Conservation (phyloP, 2,888 invertebrate species). For the Rutpela maculata region DNA sequence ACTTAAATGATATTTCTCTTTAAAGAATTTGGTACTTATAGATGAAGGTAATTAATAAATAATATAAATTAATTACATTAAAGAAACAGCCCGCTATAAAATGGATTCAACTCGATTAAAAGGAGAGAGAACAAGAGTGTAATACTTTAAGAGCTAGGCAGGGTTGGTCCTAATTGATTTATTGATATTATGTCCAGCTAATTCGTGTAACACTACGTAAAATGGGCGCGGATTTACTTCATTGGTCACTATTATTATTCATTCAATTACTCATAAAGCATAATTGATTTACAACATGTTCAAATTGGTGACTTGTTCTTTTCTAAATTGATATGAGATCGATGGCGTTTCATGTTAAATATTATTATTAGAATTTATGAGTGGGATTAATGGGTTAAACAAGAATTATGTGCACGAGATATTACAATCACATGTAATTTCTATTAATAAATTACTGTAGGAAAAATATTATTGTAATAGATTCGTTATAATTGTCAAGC, state of each 20-base stretch:
- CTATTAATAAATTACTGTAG: conserved; percentile 18
- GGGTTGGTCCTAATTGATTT: conserved; percentile 57
- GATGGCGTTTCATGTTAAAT: conserved; percentile 36
- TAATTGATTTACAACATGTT: conserved; percentile 59
- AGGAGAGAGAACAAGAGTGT: background rate
- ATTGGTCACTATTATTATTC: conserved; percentile 61
- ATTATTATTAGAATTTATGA: conserved; percentile 45
- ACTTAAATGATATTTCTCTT: background rate
- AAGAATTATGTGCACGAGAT: conserved; percentile 22
- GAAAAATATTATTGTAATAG: conserved; percentile 16
- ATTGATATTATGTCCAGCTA: conserved; percentile 49
- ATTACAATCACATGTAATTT: conserved; percentile 23
- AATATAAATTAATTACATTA: background rate
- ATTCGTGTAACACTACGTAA: conserved; percentile 53
- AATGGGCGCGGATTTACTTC: conserved; percentile 55
- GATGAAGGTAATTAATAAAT: background rate
- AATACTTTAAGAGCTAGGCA: conserved; percentile 31
- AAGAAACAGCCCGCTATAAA: background rate
- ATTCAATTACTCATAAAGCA: conserved; percentile 56
- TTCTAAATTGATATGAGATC: conserved; percentile 31
- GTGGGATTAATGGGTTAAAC: conserved; percentile 36
- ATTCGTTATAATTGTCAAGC: background rate
- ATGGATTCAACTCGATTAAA: background rate
- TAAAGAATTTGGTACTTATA: background rate
- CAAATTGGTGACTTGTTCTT: conserved; percentile 18